Conservation (phyloP, 2,888 invertebrate genomes). For the Caenorhabditis angaria region DNA sequence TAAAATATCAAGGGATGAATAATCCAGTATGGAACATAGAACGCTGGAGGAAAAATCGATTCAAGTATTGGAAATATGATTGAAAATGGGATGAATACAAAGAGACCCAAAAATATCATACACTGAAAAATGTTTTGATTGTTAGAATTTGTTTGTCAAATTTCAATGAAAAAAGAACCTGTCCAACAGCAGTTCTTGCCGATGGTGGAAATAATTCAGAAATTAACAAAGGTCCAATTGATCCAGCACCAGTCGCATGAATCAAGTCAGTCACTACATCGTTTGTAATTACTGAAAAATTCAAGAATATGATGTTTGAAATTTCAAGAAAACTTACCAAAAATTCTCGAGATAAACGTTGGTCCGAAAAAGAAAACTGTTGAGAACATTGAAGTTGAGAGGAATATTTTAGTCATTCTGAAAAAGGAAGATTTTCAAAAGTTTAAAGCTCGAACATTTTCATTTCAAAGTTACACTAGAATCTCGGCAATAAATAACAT, state of each 20-base stretch:
- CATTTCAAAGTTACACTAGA: constrained; percentile 15
- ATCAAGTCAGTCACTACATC: constrained; percentile 27
- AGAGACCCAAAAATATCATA: constrained; percentile 21
- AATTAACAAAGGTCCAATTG: constrained; percentile 32
- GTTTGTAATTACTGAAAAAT: constrained; percentile 28
- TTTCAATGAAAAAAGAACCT: constrained; percentile 16
- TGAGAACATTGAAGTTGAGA: neutral
- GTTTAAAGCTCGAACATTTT: neutral
- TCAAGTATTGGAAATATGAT: constrained; percentile 38
- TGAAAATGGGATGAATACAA: constrained; percentile 17
- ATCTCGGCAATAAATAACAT: constrained; percentile 31
- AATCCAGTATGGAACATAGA: constrained; percentile 29
- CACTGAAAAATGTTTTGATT: constrained; percentile 25
- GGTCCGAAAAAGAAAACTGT: constrained; percentile 11
- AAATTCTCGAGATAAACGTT: constrained; percentile 7
- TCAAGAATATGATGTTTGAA: neutral
- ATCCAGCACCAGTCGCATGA: constrained; percentile 30
- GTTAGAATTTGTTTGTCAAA: neutral
- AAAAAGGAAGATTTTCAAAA: too few species aligned
- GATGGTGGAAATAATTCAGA: constrained; percentile 47
- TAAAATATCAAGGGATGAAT: constrained; percentile 20
- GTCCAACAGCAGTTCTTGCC: constrained; percentile 44
- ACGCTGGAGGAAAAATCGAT: constrained; percentile 39
- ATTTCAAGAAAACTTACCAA: constrained; percentile 9
- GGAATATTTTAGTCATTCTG: constrained; percentile 9